Evolutionary conservation across 2,888 invertebrate genomes (phyloP).

Genomic region (Pyrgus malvae): DNA sequence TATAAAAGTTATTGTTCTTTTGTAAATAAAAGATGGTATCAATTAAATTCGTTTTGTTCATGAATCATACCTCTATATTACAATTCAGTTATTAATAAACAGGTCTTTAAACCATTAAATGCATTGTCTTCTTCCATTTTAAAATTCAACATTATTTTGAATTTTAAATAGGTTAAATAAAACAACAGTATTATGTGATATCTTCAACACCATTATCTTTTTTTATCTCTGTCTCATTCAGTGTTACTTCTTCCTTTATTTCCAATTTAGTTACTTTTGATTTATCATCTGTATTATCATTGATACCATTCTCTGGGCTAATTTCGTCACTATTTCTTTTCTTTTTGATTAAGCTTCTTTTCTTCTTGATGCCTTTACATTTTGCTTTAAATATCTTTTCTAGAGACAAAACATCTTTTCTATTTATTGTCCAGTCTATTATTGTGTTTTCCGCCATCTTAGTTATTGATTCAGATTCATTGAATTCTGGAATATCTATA

Average conservation of each 20-base stretch:
- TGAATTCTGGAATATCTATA: constrained; percentile 88
- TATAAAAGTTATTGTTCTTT: background rate
- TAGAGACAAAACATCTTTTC: constrained; percentile 81
- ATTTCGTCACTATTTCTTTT: constrained; percentile 50
- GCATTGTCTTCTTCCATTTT: no score
- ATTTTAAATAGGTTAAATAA: no score
- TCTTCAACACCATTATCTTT: background rate
- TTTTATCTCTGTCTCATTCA: background rate
- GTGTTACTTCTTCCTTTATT: constrained; percentile 43
- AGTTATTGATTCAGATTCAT: constrained; percentile 84
- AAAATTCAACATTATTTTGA: no score
- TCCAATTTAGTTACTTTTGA: constrained; percentile 60
- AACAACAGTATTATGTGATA: background rate
- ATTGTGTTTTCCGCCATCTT: constrained; percentile 69
- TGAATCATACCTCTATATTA: no score
- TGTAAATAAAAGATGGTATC: constrained; percentile 1
- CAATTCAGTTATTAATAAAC: background rate
- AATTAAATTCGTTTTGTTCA: constrained; percentile 7
- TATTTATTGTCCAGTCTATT: constrained; percentile 88
- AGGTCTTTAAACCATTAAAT: no score
- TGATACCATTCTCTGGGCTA: constrained; percentile 23
- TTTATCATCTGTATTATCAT: constrained; percentile 42
- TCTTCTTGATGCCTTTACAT: constrained; percentile 74
- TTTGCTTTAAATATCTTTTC: constrained; percentile 81
- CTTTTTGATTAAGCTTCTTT: constrained; percentile 59